Evolutionary conservation across 1,140 invertebrate species (phyloP).

Genomic region (Arion vulgaris): DNA sequence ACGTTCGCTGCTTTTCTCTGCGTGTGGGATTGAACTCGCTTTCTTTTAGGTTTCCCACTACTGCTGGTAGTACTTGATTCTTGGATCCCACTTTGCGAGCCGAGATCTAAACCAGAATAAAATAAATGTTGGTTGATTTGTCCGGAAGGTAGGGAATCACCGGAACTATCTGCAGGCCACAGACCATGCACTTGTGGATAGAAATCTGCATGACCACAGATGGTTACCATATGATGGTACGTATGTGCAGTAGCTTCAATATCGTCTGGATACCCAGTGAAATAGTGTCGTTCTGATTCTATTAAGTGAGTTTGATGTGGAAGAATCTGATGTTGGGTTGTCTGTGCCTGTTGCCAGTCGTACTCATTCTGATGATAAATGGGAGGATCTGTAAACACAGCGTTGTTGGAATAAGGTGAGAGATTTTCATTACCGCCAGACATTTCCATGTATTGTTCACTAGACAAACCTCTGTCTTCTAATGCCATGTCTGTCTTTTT

Average conservation of each 20-base stretch:
- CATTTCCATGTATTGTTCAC: conserved; percentile 22
- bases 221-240: background rate
- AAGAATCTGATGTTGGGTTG: conserved; percentile 17
- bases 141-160: background rate
- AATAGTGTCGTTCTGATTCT: background rate
- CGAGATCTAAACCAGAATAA: conserved; percentile 35
- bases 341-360: conserved; percentile 40
- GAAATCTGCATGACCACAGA: conserved; percentile 13
- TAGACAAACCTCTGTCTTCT: conserved; percentile 10
- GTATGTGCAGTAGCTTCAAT: background rate
- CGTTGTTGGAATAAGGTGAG: conserved; percentile 33
- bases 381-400: conserved; percentile 21
- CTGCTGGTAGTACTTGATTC: conserved; percentile 17
- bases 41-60: conserved; percentile 58
- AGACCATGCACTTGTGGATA: conserved; percentile 3
- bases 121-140: background rate
- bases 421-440: conserved; percentile 23
- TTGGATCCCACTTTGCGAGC: conserved; percentile 12
- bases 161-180: background rate
- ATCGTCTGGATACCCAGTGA: background rate
- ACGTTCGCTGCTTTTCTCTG: conserved; percentile 72
- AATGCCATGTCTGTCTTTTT: background rate
- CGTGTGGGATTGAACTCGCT: conserved; percentile 55
- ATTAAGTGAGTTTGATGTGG: conserved; percentile 3
- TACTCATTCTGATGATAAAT: conserved; percentile 41